Conservation (phyloP, 2,113 vertebrate species). For the Oncorhynchus clarkii region DNA sequence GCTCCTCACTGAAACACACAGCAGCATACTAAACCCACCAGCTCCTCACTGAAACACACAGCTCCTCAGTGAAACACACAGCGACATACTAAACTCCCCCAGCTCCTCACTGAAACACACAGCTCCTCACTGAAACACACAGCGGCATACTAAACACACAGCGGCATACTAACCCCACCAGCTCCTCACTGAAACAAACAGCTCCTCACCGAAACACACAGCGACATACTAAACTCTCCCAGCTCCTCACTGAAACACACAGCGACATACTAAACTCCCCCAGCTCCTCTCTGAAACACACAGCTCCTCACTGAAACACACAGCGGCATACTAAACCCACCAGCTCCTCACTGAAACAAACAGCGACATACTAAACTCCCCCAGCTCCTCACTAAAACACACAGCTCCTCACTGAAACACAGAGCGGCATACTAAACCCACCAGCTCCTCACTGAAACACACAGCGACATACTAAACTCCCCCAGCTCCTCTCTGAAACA, state of each 20-base stretch:
- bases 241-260: constrained; percentile 54
- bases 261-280: constrained; percentile 76
- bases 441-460: too few relatives aligned
- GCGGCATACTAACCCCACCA: background rate
- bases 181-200: background rate
- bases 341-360: constrained; percentile 82
- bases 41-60: background rate
- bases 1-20: too few relatives aligned
- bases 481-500: constrained; percentile 3
- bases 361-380: too few relatives aligned
- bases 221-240: constrained; percentile 74
- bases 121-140: background rate
- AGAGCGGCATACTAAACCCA: too few relatives aligned
- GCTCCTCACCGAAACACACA: background rate
- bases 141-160: background rate
- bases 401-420: background rate
- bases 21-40: background rate
- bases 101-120: constrained; percentile 1
- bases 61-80: too few relatives aligned
- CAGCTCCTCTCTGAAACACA: constrained; percentile 81
- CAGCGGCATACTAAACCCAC: constrained; percentile 78
- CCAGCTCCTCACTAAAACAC: constrained; percentile 2
- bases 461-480: background rate
- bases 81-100: background rate
- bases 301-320: constrained; percentile 81